Base-by-base conservation (phyloP, 2,888 invertebrate genomes). In the Cyclophora albipunctata region DNA sequence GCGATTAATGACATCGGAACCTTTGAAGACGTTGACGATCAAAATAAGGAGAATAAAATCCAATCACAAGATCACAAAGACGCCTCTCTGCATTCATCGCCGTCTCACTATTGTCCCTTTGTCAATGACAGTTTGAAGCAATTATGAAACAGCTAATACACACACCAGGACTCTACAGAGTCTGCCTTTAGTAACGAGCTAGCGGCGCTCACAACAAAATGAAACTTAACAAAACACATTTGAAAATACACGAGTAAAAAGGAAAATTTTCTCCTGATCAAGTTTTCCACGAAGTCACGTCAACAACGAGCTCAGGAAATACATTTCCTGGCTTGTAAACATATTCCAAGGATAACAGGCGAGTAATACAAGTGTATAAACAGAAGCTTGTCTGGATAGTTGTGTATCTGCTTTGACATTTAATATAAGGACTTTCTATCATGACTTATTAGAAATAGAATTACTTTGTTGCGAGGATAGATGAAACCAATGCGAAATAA, bases 1-100 rank as follows among this genome's bases (percentile, higher is more conserved):
- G 76, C 83, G 81, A 82, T 85, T 84, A 84, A 82, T 78, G 79
- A 79, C 72, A 73, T 67, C 67, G 69, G 68, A 72, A 79, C 74
- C 81, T 82, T 80, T 81, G 79, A 73, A 68, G 60, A 69, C 55
- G 61, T 69, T 65, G 65, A 65, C 75, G 72, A 76, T 73, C 69
- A 71, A 78, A 81, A 78, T 77, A 80, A 76, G 66, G 78, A 77
- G 67, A 74, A 77, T 75, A 78, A 80, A 81, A 75, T 73, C 68
- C 72, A 78, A 77, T 78, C 75, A 71, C 63, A 63, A 64, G 65
- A 72, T 73, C 67, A 59, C 61, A 59, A 59, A 54, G 59, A 53
- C 51, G 51, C 51, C 50, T 53, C 52, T 54, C 50, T 53, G 55
- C 60, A 54, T 62, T 57, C 57, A 59, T 49, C 48, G 52, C 47